Base-by-base conservation (phyloP, 2,797 vertebrate species). In the Sardinella longiceps region DNA sequence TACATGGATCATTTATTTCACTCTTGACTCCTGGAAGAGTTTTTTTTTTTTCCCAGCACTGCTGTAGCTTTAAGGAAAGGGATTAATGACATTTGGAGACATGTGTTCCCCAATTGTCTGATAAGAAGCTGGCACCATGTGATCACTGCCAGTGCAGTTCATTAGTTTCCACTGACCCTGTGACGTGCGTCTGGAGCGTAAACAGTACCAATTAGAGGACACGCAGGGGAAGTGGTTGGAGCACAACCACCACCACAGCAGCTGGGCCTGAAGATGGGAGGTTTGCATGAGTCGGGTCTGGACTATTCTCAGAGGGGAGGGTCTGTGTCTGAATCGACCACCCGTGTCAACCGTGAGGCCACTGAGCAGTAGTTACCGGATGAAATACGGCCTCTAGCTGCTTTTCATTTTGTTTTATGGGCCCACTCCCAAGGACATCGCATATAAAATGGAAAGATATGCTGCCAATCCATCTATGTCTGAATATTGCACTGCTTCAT, bases 121-220 rank as follows among this genome's bases (percentile, higher is more conserved):
- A 53, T 81, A 39, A 43, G 48, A 43, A 85, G 28, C 60, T 43
- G 18, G 30, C 25, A 53, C 37, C 81, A 48, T 50, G 50, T 70
- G 30, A 37, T 70, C 37, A 58, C 46, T 48, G 15, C n/a, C 39
- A 63, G 7, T 5, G 10, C 51, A 82, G 10, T 51, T 70, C 30
- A 66, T 45, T 48, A 48, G 60, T 33, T 60, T 63, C 43, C 53
- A n/a, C 56, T 80, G 81, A 85, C 43, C 46, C 60, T 12, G 28
- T 33, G 30, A 82, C 84, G 11, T 48, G 43, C 15, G 14, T 9
- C 20, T 66, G 30, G 43, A 74, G 60, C 43, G 28, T 51, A 82
- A 45, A 85, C 33, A 46, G 18, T 18, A 58, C 84, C 66, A 80
- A 85, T 82, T 82, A 82, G 23, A 37, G 56, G 30, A 56, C 23